phyloP scores from a whole-genome alignment of 2,888 invertebrate genomes.

The Nemurella pictetii region DNA sequence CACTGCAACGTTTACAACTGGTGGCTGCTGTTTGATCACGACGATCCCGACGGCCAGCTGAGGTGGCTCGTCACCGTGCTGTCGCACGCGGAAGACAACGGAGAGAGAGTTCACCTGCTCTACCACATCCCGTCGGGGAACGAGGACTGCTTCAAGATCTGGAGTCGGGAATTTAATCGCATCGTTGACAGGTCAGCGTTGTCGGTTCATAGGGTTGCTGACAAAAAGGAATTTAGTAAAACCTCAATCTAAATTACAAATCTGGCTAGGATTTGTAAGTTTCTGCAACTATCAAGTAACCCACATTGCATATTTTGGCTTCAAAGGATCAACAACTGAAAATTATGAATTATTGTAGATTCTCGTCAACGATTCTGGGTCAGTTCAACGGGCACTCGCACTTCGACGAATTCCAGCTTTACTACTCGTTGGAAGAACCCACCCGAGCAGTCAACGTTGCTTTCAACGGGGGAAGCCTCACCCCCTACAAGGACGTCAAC shows the following conservation, averaged over 20 bases:
- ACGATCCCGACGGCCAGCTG: conserved; percentile 75
- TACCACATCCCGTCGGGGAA: conserved; percentile 81
- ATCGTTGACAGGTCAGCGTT: conserved; percentile 64
- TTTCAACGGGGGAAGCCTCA: conserved; percentile 84
- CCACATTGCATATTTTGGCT: no score
- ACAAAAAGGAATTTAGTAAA: no score
- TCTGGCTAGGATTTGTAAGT: no score
- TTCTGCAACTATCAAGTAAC: no score
- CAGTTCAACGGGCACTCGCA: conserved; percentile 86
- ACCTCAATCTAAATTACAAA: no score
- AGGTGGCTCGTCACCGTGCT: conserved; percentile 79
- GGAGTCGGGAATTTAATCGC: conserved; percentile 70
- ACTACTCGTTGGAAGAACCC: conserved; percentile 61
- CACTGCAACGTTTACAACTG: conserved; percentile 70
- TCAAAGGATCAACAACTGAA: no score
- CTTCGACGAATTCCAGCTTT: conserved; percentile 72
- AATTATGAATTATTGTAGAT: no score
- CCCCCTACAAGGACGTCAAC: conserved; percentile 72
- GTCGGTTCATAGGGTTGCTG: background rate
- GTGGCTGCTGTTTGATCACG: conserved; percentile 66
- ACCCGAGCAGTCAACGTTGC: conserved; percentile 66
- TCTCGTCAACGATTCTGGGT: conserved; percentile 70
- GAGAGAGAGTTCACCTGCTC: conserved; percentile 80
- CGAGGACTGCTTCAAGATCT: conserved; percentile 67
- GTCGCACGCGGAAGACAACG: conserved; percentile 68